Percentiles rank a stretch among this genome's conserved stretches.
phyloP scores from a whole-genome alignment of 2,113 vertebrate genomes.

The Heterotilapia buettikoferi region DNA sequence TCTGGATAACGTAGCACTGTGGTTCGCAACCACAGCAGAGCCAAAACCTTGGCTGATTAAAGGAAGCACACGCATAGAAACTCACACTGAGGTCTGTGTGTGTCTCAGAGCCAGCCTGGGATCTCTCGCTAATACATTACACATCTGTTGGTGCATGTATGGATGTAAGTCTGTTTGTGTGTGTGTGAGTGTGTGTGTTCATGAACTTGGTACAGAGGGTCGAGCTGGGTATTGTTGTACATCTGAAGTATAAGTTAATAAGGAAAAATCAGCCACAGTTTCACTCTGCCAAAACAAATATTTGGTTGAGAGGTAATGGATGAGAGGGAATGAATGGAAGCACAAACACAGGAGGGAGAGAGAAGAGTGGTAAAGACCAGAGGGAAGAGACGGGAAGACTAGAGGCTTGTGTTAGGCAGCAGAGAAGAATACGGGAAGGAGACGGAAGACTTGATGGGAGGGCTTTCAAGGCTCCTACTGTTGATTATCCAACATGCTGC shows the following conservation, averaged over 20 bases:
- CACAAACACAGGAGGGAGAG: background rate
- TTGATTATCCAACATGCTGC: slow-evolving; percentile 39
- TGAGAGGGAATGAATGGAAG: slow-evolving; percentile 19
- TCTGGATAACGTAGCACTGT: slow-evolving; percentile 48
- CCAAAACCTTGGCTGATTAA: slow-evolving; percentile 56
- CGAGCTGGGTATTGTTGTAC: background rate
- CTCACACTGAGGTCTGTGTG: slow-evolving; percentile 35
- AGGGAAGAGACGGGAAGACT: slow-evolving; percentile 8
- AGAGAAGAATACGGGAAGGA: background rate
- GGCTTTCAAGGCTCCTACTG: slow-evolving; percentile 49
- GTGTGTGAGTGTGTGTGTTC: background rate
- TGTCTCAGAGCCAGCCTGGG: slow-evolving; percentile 40
- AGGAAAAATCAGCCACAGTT: slow-evolving; percentile 16
- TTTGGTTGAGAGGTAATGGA: slow-evolving; percentile 44
- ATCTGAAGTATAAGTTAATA: slow-evolving; percentile 18
- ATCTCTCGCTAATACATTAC: slow-evolving; percentile 31
- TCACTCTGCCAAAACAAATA: slow-evolving; percentile 54
- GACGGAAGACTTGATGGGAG: slow-evolving; percentile 7
- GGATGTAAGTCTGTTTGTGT: background rate
- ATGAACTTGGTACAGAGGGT: background rate
- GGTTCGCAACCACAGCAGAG: slow-evolving; percentile 50
- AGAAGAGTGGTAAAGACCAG: slow-evolving; percentile 1
- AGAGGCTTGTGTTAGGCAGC: slow-evolving; percentile 3
- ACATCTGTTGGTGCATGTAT: slow-evolving; percentile 7
- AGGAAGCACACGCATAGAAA: slow-evolving; percentile 40